Conservation (phyloP, 1,140 invertebrate species). For the Cardiocondyla obscurior region DNA sequence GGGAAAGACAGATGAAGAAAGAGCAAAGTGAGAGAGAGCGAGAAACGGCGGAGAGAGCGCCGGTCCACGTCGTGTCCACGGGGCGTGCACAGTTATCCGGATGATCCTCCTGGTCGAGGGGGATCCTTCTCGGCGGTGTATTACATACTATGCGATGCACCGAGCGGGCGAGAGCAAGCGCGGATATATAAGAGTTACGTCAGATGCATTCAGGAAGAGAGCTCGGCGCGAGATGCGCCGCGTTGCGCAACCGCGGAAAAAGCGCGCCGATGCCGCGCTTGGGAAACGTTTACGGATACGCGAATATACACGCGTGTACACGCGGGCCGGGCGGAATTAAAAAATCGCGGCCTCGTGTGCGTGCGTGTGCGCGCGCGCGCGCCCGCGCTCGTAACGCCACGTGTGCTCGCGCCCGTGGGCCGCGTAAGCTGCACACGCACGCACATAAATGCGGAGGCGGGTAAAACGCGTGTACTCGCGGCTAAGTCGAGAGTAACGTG, state of each 20-base stretch:
- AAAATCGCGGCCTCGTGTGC: not conserved
- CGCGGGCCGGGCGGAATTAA: no score
- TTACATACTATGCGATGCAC: slow-evolving; percentile 27
- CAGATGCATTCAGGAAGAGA: slow-evolving; percentile 52
- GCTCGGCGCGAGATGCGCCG: slow-evolving; percentile 39
- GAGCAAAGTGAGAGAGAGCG: not conserved
- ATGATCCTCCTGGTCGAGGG: slow-evolving; percentile 27
- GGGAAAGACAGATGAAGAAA: not conserved
- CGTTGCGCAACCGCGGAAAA: slow-evolving; percentile 47
- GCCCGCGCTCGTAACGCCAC: not conserved
- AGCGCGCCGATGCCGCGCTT: slow-evolving; percentile 35
- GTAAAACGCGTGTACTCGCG: not conserved
- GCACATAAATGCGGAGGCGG: slow-evolving; percentile 27
- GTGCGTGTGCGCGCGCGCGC: not conserved
- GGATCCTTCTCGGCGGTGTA: slow-evolving; percentile 25
- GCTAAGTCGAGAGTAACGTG: slow-evolving; percentile 42
- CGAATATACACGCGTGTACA: not conserved
- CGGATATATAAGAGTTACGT: slow-evolving; percentile 49
- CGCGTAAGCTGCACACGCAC: slow-evolving; percentile 13
- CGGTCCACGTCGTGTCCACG: slow-evolving; percentile 36
- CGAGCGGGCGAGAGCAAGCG: not conserved
- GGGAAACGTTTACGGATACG: slow-evolving; percentile 2
- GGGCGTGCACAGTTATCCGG: slow-evolving; percentile 52
- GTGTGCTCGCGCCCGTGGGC: not conserved
- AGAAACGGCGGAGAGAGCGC: not conserved